These are phyloP conservation scores for Cranoglanis bouderius DNA, from an alignment of 2,113 vertebrate genomes.

Conservation along the genomic window DNA sequence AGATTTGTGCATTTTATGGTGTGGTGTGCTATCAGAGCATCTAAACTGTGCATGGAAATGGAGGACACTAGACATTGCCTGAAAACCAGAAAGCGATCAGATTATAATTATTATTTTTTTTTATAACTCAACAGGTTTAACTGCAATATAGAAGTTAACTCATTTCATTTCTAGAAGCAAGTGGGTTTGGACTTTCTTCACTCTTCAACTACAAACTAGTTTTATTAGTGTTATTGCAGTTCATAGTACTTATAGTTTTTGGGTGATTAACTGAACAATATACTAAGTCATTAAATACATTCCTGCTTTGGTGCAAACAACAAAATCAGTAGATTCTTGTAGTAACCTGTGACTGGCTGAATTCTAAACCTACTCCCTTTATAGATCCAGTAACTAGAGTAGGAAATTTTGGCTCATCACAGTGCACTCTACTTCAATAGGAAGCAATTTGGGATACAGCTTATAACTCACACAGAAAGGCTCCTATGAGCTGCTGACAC, in stretches of 20 bases:
- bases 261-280: background rate
- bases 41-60: background rate
- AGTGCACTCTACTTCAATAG: background rate
- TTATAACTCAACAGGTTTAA: background rate
- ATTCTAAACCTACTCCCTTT: background rate
- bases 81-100: background rate
- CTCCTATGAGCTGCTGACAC: background rate
- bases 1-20: background rate
- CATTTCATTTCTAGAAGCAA: background rate
- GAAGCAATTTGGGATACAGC: background rate
- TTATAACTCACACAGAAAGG: background rate
- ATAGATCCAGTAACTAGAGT: background rate
- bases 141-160: background rate
- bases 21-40: background rate
- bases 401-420: background rate
- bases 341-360: background rate
- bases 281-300: background rate
- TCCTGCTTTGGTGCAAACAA: background rate
- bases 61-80: background rate
- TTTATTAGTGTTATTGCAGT: background rate
- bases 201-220: background rate
- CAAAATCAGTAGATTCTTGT: background rate
- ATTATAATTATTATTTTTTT: background rate
- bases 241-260: background rate
- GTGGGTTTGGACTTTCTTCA: background rate